Conservation (phyloP, 2,113 vertebrate species). For the Chaenocephalus aceratus region DNA sequence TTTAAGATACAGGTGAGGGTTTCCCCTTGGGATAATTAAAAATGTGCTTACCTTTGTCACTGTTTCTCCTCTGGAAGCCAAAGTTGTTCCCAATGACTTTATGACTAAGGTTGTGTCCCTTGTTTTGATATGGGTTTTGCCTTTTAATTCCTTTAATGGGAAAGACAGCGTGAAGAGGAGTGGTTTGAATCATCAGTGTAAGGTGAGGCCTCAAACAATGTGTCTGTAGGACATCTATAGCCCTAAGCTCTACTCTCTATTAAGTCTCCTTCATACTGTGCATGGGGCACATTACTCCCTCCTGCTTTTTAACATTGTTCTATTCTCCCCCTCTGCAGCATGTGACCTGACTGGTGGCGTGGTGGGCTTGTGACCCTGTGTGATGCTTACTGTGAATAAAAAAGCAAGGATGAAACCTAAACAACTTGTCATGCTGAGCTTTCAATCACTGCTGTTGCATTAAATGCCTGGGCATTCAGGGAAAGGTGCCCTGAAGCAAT, state of each 20-base stretch:
- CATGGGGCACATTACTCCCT: slow-evolving; percentile 37
- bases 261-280: slow-evolving; percentile 45
- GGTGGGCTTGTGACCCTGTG: slow-evolving; percentile 3
- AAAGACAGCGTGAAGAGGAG: slow-evolving; percentile 49
- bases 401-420: background rate
- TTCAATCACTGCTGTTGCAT: slow-evolving; percentile 17
- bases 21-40: slow-evolving; percentile 31
- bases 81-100: slow-evolving; percentile 41
- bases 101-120: slow-evolving; percentile 26
- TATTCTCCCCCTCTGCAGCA: slow-evolving; percentile 24
- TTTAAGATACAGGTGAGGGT: slow-evolving; percentile 16
- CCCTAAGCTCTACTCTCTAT: slow-evolving; percentile 28
- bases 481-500: background rate
- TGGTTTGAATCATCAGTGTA: slow-evolving; percentile 40
- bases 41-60: slow-evolving; percentile 43
- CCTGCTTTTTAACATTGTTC: slow-evolving; percentile 39
- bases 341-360: slow-evolving; percentile 22
- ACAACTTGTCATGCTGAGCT: background rate
- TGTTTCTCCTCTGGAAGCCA: slow-evolving; percentile 38
- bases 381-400: slow-evolving; percentile 18
- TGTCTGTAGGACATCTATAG: slow-evolving; percentile 36
- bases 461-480: background rate
- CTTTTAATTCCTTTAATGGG: slow-evolving; percentile 72
- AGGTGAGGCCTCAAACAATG: slow-evolving; percentile 37
- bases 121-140: slow-evolving; percentile 51